Base-by-base conservation (phyloP, 2,113 vertebrate genomes). In the Apaloderma vittatum region DNA sequence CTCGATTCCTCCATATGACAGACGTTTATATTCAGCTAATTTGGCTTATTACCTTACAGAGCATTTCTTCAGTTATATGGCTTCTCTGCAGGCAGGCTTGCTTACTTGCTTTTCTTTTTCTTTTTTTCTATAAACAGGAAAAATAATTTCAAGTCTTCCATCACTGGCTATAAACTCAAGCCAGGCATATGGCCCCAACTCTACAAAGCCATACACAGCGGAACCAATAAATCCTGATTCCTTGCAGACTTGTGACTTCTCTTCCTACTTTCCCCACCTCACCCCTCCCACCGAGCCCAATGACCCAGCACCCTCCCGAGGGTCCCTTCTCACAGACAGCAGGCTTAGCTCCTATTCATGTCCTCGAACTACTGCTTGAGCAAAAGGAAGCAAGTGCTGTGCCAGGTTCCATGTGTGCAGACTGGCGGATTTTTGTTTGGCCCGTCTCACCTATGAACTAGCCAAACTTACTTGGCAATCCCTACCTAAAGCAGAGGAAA, bases 191-290 rank as follows among this genome's bases (percentile, higher is more conserved):
- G 52, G 91, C 52, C 79, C 68, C 83, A 80, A 20, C 57, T 83
- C 67, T 65, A 36, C 67, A 68, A 46, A 76, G 90, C 88, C 43
- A 52, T 88, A 34, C 65, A 26, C 65, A 95, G 83, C 48, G 52
- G 94, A 96, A 96, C 89, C 84, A 88, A 95, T 95, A 97, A 96
- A 96, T 96, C 83, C 83, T 6, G 16, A 87, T 45, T 87, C 91
- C 83, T 92, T 67, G 63, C 83, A 86, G 95, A 45, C 76, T 74
- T 46, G 12, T 19, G 68, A 63, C 86, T 93, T 67, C 86, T 71
- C 82, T 93, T 92, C 76, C 95, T 62, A 94, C 89, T 79, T 77
- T 95, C 76, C 85, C 79, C 74, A 63, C 24, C 79, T 49, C 90
- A 68, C 74, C 57, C 43, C 81, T 97, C 62, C 65, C 70, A 63